phyloP scores from a whole-genome alignment of 2,888 invertebrate genomes.

The Lingula anatina region DNA sequence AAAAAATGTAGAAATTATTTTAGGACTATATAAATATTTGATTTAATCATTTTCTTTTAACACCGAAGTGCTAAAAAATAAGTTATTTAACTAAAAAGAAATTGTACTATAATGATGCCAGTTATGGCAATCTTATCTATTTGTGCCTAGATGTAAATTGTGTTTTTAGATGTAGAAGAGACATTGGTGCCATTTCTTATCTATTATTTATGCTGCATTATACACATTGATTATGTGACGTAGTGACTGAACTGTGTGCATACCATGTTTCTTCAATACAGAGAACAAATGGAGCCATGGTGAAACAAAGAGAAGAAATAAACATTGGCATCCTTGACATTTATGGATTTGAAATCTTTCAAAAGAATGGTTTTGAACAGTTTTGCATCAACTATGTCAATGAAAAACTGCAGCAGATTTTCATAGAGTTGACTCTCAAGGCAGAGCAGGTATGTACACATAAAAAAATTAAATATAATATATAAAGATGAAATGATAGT shows the following conservation, averaged over 20 bases:
- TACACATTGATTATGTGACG: background rate
- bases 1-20: too few relatives aligned
- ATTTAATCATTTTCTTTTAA: too few relatives aligned
- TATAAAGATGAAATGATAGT: too few relatives aligned
- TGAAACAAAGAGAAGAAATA: slow-evolving; percentile 53
- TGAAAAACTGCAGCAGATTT: slow-evolving; percentile 68
- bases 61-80: too few relatives aligned
- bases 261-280: slow-evolving; percentile 38
- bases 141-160: too few relatives aligned
- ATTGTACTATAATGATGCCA: too few relatives aligned
- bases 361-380: slow-evolving; percentile 67
- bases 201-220: background rate
- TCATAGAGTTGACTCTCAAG: slow-evolving; percentile 66
- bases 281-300: slow-evolving; percentile 64
- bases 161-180: too few relatives aligned
- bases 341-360: slow-evolving; percentile 69
- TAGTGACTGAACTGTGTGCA: background rate
- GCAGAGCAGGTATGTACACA: slow-evolving; percentile 64
- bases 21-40: too few relatives aligned
- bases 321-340: slow-evolving; percentile 66
- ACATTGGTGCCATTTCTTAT: too few relatives aligned
- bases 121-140: too few relatives aligned
- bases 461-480: too few relatives aligned
- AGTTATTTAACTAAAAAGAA: too few relatives aligned
- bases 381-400: slow-evolving; percentile 70